These are phyloP conservation scores for Colletes latitarsis DNA, from an alignment of 1,140 invertebrate genomes.

Conservation along the genomic window DNA sequence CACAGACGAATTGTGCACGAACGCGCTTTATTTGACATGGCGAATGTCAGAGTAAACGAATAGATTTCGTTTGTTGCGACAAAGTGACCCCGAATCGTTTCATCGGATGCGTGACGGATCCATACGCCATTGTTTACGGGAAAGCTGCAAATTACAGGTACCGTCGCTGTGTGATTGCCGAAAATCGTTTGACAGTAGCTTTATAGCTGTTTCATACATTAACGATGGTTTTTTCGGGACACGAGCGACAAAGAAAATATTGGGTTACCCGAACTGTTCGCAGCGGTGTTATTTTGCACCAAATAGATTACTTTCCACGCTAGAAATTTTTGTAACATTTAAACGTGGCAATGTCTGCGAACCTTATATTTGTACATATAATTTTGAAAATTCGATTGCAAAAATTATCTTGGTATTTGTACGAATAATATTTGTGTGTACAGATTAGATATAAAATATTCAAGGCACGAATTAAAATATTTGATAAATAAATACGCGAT, in stretches of 20 bases:
- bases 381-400: no score
- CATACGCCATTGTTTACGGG: slow-evolving; percentile 34
- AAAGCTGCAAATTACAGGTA: slow-evolving; percentile 45
- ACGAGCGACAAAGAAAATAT: neutral
- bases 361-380: no score
- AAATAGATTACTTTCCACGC: no score
- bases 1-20: neutral
- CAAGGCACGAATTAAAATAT: neutral
- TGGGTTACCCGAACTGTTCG: no score
- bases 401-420: no score
- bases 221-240: neutral
- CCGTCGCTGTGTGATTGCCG: neutral
- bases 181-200: slow-evolving; percentile 19
- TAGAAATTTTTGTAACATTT: no score
- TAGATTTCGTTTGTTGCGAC: slow-evolving; percentile 53
- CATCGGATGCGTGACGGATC: slow-evolving; percentile 38
- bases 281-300: neutral
- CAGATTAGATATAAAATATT: no score
- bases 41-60: slow-evolving; percentile 58
- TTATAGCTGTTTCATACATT: slow-evolving; percentile 1
- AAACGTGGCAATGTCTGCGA: no score
- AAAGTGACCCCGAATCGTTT: slow-evolving; percentile 57
- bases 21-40: slow-evolving; percentile 52
- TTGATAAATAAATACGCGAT: neutral
- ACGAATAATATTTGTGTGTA: no score